Base-by-base conservation (phyloP, 2,797 vertebrate genomes). In the Delichon dasypus region DNA sequence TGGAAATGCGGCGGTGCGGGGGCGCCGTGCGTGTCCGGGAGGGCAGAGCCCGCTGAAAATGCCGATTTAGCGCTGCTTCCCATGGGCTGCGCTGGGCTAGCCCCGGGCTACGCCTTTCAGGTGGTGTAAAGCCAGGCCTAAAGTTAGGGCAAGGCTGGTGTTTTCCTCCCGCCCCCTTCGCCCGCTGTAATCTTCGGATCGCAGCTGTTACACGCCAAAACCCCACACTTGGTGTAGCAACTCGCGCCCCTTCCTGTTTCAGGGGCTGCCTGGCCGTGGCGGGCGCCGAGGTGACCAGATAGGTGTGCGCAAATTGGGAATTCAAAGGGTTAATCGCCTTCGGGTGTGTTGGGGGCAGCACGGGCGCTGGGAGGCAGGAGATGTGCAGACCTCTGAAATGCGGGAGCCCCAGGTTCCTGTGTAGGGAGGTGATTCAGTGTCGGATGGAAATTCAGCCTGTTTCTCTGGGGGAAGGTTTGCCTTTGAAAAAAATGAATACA, bases 341-440 rank as follows among this genome's bases (percentile, higher is more conserved):
- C 11, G 0, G 27, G 20, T 2, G 55, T 2, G 34, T 2, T 4
- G n/a, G 34, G 51, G 66, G 38, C n/a, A 17, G 34, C 48, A 1
- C 2, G 10, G 26, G 10, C 2, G 67, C 22, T 29, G 64, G 4
- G 8, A 22, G 62, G 22, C 11, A 23, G 54, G 48, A 1, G 89
- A 55, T 38, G 68, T 0, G 2, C 1, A 0, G 27, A 11, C 0
- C 55, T 53, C 18, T 5, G 66, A n/a, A 22, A 29, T 0, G 26
- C 8, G 60, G 80, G 44, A 74, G 53, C 60, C 61, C 1, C 3
- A 0, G 26, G 51, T 11, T 55, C 45, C 47, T 1, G 11, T 1
- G 32, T 0, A 8, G 34, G 75, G 64, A 51, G 32, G 36, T 3
- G 82, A 12, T 50, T 2, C 9, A 22, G 11, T 1, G 6, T 60